A percentile compares a stretch with the other conserved stretches of the same genome.
These are phyloP conservation scores for Triplophysa dalaica DNA, from an alignment of 2,113 vertebrate species.

Conservation along the genomic window DNA sequence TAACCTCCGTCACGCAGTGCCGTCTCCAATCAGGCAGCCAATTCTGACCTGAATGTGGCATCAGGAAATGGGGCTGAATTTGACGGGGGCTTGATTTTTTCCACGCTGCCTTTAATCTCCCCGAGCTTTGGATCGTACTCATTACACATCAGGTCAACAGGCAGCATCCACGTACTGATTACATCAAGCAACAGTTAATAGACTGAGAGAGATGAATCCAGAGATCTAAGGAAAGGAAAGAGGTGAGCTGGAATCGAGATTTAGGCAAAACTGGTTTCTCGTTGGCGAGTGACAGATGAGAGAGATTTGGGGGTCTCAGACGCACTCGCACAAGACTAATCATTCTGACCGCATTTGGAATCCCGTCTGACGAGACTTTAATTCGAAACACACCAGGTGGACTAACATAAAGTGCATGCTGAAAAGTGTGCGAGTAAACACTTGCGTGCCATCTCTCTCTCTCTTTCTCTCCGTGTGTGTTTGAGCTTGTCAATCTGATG, in stretches of 20 bases:
- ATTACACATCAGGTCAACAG: slow-evolving; percentile 40
- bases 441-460: slow-evolving; percentile 30
- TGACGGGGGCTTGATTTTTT: slow-evolving; percentile 65
- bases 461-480: background rate
- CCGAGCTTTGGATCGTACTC: slow-evolving; percentile 41
- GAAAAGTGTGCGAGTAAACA: background rate
- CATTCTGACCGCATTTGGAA: slow-evolving; percentile 43
- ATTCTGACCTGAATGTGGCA: slow-evolving; percentile 38
- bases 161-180: slow-evolving; percentile 42
- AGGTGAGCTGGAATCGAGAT: background rate
- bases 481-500: slow-evolving; percentile 42
- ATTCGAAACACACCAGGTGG: slow-evolving; percentile 44
- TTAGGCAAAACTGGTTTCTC: slow-evolving; percentile 39
- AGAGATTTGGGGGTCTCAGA: slow-evolving; percentile 41
- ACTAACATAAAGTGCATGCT: background rate
- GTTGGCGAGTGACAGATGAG: slow-evolving; percentile 39
- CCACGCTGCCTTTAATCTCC: slow-evolving; percentile 56
- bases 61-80: slow-evolving; percentile 53
- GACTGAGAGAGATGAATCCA: background rate
- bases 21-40: slow-evolving; percentile 60
- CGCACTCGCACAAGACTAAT: slow-evolving; percentile 36
- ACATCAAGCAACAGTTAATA: slow-evolving; percentile 22
- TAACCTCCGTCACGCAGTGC: slow-evolving; percentile 42
- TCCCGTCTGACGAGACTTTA: slow-evolving; percentile 35
- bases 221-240: background rate